Percentiles rank a stretch among this genome's conserved stretches.
Evolutionary conservation across 2,888 invertebrate genomes (phyloP).

Genomic region (Aphidius colemani): DNA sequence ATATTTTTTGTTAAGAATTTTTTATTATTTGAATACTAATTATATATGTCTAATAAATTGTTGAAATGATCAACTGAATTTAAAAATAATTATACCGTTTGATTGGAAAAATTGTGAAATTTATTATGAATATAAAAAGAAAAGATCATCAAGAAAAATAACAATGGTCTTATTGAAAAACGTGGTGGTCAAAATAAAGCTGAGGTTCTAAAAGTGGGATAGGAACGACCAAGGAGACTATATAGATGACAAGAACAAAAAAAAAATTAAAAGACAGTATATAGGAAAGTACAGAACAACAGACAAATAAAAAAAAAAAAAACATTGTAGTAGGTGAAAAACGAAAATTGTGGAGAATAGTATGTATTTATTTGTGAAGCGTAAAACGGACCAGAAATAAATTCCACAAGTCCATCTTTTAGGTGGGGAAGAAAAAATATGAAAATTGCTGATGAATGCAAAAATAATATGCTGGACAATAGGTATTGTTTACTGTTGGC

Average conservation of each 20-base stretch:
- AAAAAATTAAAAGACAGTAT: constrained; percentile 1
- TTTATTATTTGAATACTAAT: too few relatives aligned
- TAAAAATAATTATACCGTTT: too few relatives aligned
- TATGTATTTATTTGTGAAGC: constrained; percentile 22
- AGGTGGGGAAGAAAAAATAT: constrained; percentile 34
- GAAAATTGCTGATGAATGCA: constrained; percentile 50
- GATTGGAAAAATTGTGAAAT: too few relatives aligned
- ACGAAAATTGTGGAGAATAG: constrained; percentile 24
- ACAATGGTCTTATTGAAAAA: constrained; percentile 21
- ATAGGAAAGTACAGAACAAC: constrained; percentile 7
- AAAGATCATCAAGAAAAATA: background rate
- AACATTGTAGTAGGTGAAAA: constrained; percentile 23
- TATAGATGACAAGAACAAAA: background rate
- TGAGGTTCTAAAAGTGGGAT: constrained; percentile 24
- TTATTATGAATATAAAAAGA: background rate
- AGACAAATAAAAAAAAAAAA: constrained; percentile 10
- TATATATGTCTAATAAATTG: too few relatives aligned
- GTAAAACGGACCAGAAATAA: constrained; percentile 36
- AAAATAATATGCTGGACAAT: constrained; percentile 57
- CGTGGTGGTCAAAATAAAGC: constrained; percentile 27
- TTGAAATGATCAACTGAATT: too few relatives aligned
- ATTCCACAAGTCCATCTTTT: constrained; percentile 23
- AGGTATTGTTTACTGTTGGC: constrained; percentile 50
- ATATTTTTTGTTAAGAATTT: too few relatives aligned
- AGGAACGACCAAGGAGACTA: background rate